Base-by-base conservation (phyloP, 2,797 vertebrate species). In the Choloepus didactylus region DNA sequence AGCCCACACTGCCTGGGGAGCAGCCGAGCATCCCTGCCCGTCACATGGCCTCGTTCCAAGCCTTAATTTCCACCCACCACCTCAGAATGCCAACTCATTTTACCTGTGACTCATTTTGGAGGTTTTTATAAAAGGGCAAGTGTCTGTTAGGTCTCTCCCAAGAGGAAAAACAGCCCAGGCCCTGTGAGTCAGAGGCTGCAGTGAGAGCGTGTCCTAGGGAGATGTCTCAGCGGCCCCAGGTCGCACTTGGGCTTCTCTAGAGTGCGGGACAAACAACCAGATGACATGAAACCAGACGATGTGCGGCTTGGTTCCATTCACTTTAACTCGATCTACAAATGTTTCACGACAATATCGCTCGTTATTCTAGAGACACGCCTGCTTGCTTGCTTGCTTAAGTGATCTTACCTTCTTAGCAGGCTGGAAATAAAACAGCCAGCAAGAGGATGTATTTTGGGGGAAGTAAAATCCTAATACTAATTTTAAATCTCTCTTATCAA, bases 81-180 rank as follows among this genome's bases (percentile, higher is more conserved):
- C 73, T 86, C 49, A 23, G 5, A 92, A 51, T 87, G 79, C 70
- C 88, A 70, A 9, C 41, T 75, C 7, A 91, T 88, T 91, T 86
- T 70, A 31, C 90, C 62, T 46, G 91, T 97, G 96, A 97, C 89
- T 97, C 97, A 96, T 87, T 73, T 44, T 60, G 49, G 94, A 95
- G 85, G 66, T 35, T 96, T 97, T 83, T 94, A 79, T 89, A 91
- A 95, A 96, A 97, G 96, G 94, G 67, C 91, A 38, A 31, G 1
- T 96, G 96, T 85, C 81, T 94, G 84, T 89, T 87, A 89, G 94
- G 46, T 41, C 38, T 56, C 66, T 93, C 60, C 56, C 38, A 31
- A 75, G 38, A 70, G 81, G 9, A 92, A 97, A 89, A 96, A 80
- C 93, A 94, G 67, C 80, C 62, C 75, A 64, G 59, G 93, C 21